A percentile compares a stretch with the other conserved stretches of the same genome.
Evolutionary conservation across 2,113 vertebrate genomes (phyloP).

Genomic region (Larimichthys polyactis): DNA sequence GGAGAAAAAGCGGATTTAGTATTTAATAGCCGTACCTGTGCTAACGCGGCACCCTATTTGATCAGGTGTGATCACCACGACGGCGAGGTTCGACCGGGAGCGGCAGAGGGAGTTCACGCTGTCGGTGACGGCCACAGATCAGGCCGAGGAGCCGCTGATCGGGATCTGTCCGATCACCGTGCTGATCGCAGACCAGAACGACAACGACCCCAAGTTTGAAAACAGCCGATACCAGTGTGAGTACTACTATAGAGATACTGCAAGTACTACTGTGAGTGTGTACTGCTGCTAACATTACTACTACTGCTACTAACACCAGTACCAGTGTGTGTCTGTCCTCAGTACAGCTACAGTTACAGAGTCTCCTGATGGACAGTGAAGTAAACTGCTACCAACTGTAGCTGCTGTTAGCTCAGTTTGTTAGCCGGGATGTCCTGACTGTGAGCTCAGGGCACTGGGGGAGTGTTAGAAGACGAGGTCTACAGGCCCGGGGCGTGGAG

Average conservation of each 20-base stretch:
- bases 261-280: neutral
- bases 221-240: constrained; percentile 82
- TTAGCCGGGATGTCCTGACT: too few species aligned
- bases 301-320: neutral
- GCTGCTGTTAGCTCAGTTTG: too few species aligned
- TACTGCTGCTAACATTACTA: neutral
- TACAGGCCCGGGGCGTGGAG: too few species aligned
- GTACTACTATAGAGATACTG: neutral
- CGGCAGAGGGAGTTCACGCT: constrained; percentile 86
- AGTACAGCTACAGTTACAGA: too few species aligned
- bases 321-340: too few species aligned
- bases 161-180: constrained; percentile 89
- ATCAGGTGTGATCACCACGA: constrained; percentile 88
- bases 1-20: too few species aligned
- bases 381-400: too few species aligned
- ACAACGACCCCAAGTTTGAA: constrained; percentile 92
- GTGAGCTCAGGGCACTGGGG: too few species aligned
- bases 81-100: constrained; percentile 89
- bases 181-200: constrained; percentile 88
- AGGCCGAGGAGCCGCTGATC: constrained; percentile 88
- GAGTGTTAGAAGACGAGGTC: too few species aligned
- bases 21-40: neutral
- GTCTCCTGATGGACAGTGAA: too few species aligned
- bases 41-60: neutral
- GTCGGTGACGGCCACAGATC: constrained; percentile 89